Base-by-base conservation (phyloP, 2,113 vertebrate species). In the Microcebus tavaratra region DNA sequence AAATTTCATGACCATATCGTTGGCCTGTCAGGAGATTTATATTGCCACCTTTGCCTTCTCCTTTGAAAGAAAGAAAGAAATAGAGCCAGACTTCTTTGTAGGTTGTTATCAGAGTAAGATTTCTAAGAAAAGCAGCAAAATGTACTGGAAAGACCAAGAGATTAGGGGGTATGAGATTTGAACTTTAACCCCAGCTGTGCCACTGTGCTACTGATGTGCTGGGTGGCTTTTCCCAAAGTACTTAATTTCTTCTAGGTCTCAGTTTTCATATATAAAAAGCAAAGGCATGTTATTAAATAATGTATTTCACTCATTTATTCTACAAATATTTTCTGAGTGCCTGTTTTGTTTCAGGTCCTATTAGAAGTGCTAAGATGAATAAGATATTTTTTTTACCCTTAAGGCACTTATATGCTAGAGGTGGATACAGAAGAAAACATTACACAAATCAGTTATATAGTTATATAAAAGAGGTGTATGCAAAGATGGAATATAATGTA, bases 231-330 rank as follows among this genome's bases (percentile, higher is more conserved):
- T 82, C 13, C 27, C 23, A 91, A 88, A 15, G 50, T 29, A 88
- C 12, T 87, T 75, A 73, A 82, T 45, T 36, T 65, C n/a, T 87
- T 92, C 25, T 86, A 65, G 55, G 7, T 78, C 18, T 88, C 80
- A 68, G 11, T 83, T 57, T 87, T 89, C 42, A 76, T 80, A 85
- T 57, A 85, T 70, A 31, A 88, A 88, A 95, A 81, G 31, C 29
- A 88, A 67, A 45, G 20, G 13, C 65, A 9, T 86, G 39, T 15
- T 13, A 89, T 67, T 95, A 73, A 90, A 42, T 83, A 82, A 67
- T 93, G 4, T 72, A 93, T 55, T n/a, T 83, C 3, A 76, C n/a
- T 93, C 9, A 72, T 82, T 96, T 85, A 82, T 79, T 95, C 31
- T 91, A 50, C 18, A 89, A 55, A 67, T 95, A 79, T 67, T 86